Base-by-base conservation (phyloP, 2,797 vertebrate species). In the Acanthopagrus latus region DNA sequence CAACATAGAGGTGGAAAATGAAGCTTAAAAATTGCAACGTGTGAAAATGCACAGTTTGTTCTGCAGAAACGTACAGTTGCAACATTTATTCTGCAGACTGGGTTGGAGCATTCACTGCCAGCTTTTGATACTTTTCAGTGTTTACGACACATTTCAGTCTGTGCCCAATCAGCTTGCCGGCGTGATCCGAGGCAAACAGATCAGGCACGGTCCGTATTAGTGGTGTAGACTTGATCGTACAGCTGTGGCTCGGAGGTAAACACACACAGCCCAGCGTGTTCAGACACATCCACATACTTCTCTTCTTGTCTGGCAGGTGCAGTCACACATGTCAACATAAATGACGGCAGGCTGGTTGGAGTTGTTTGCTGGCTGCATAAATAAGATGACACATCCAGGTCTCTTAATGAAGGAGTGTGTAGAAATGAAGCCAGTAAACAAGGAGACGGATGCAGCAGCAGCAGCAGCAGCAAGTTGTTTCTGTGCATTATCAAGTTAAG, bases 281-380 rank as follows among this genome's bases (percentile, higher is more conserved):
- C 73, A 81, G 85, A 84, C 92, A 63, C 1, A 78, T 76, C 80
- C 20, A 74, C 88, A 90, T 86, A 70, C 60, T 71, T 73, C 11
- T 44, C 18, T 18, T 46, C 54, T 43, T 27, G 54, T 47, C 66
- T 46, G 66, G 29, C 90, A 91, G 89, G 83, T 86, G 86, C 71
- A 62, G 66, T 41, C 70, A 46, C 74, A 68, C 64, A 20, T 25
- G 9, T 2, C 52, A 29, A 8, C 6, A 47, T 29, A 3, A 20
- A 33, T 33, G 47, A 75, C 7, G 62, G 70, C 74, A 20, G 7
- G 46, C 18, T 13, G 60, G 29, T 46, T n/a, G 1, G 8, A 64
- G 41, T 3, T n/a, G n/a, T 4, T 5, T 4, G 3, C 3, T 54
- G 50, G n/a, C 60, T 23, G 29, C 17, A 21, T 18, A 18, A 29